phyloP scores from a whole-genome alignment of 2,113 vertebrate genomes.

The Myanophis thanlyinensis region DNA sequence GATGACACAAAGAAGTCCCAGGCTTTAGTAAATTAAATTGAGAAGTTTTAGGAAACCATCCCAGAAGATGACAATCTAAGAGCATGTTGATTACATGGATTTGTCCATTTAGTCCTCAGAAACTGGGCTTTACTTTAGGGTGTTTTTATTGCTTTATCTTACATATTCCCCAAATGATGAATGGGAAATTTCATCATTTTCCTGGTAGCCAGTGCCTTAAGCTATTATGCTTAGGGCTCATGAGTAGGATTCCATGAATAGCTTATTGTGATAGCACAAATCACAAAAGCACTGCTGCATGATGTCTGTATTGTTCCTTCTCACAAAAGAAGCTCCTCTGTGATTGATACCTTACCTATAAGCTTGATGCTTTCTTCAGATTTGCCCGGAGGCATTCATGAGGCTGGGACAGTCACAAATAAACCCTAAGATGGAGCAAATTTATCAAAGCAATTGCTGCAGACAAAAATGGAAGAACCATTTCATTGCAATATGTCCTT shows the following conservation, averaged over 20 bases:
- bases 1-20: not conserved
- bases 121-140: not conserved
- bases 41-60: not conserved
- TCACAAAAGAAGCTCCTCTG: not conserved
- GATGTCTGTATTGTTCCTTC: not conserved
- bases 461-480: not conserved
- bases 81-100: not conserved
- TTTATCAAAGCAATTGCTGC: not conserved
- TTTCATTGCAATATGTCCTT: not conserved
- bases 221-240: slow-evolving; percentile 21
- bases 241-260: not conserved
- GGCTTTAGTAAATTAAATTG: not conserved
- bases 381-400: too few species aligned
- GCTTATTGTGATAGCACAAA: not conserved
- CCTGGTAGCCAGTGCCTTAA: slow-evolving; percentile 35
- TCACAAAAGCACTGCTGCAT: not conserved
- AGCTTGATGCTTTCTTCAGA: not conserved
- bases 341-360: not conserved
- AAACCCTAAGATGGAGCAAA: not conserved
- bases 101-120: not conserved
- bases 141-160: not conserved
- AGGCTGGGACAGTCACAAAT: not conserved
- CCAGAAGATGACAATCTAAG: not conserved
- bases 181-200: slow-evolving; percentile 27
- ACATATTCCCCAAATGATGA: slow-evolving; percentile 15